Conservation (phyloP, 2,113 vertebrate species). For the Haemorhous mexicanus region DNA sequence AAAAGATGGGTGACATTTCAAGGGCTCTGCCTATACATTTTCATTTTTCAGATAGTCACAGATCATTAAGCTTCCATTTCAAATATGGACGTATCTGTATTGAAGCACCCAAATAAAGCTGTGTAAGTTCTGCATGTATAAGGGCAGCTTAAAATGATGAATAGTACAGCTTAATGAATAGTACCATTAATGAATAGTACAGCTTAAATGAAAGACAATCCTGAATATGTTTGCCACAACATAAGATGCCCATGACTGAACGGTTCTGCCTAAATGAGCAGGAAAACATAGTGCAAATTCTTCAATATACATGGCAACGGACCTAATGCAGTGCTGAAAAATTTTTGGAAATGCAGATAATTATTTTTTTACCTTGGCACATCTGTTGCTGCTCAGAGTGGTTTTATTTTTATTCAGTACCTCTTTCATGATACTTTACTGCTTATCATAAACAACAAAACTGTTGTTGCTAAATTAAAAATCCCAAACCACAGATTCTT, state of each 20-base stretch:
- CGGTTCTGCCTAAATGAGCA: background rate
- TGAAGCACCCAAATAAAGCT: background rate
- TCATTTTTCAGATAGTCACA: background rate
- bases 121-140: background rate
- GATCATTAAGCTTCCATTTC: slow-evolving; percentile 26
- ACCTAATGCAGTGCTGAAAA: background rate
- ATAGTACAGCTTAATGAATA: background rate
- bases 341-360: background rate
- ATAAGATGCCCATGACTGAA: background rate
- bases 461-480: background rate
- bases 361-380: background rate
- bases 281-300: background rate
- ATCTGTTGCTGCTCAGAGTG: background rate
- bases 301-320: background rate
- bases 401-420: background rate
- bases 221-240: background rate
- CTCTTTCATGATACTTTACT: background rate
- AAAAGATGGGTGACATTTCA: background rate
- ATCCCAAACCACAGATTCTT: background rate
- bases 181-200: background rate
- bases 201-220: background rate
- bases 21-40: background rate
- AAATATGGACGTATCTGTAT: background rate
- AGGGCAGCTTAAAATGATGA: background rate
- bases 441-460: background rate